These are phyloP conservation scores for Pipistrellus nathusii DNA, from an alignment of 2,797 vertebrate genomes.

Conservation along the genomic window DNA sequence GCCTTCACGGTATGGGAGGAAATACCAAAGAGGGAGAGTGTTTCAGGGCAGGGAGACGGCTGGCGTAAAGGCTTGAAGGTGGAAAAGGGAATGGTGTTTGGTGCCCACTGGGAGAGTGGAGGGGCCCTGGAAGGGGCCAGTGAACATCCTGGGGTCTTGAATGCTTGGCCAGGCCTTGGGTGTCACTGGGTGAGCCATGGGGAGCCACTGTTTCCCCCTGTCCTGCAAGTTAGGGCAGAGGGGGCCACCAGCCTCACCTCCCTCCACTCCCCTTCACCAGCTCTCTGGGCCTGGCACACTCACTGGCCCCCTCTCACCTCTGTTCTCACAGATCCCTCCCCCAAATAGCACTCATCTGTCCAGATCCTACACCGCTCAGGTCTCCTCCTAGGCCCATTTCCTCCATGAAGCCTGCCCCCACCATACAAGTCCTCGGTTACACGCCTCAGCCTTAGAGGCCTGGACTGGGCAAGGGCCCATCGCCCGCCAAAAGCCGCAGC, in stretches of 20 bases:
- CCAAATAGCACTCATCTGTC: too few species aligned
- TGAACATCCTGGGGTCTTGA: not conserved
- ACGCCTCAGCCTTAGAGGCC: not conserved
- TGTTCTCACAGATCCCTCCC: not conserved
- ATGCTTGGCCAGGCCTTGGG: not conserved
- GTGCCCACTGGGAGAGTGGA: not conserved
- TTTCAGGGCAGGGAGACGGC: not conserved
- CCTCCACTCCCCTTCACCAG: not conserved
- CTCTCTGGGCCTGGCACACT: not conserved
- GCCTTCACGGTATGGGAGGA: not conserved
- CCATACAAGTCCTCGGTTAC: not conserved
- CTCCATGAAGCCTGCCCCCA: not conserved
- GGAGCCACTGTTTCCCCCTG: not conserved
- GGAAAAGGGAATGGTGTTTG: not conserved
- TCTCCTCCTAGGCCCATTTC: not conserved
- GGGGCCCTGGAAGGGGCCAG: not conserved
- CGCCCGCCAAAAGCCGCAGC: accelerated
- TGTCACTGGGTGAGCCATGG: not conserved
- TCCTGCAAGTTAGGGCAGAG: not conserved
- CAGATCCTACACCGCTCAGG: not conserved
- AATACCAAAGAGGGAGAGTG: not conserved
- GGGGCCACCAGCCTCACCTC: not conserved
- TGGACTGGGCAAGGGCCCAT: not conserved
- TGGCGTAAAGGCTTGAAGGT: not conserved
- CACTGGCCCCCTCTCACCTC: not conserved